phyloP scores from a whole-genome alignment of 2,113 vertebrate species.

The Australoheros scitulus region DNA sequence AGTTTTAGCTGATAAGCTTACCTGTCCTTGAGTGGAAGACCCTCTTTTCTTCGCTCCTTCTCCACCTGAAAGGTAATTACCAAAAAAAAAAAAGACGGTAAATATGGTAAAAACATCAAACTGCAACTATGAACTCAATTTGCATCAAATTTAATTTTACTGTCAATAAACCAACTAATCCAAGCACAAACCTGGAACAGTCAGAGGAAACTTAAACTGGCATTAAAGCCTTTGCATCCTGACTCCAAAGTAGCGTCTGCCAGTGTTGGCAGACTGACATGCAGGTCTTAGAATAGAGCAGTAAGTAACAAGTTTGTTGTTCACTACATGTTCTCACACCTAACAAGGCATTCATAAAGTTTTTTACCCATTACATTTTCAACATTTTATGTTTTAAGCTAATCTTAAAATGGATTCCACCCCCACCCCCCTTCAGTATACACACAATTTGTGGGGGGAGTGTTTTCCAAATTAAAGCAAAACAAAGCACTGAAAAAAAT shows the following conservation, averaged over 20 bases:
- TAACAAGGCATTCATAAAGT: background rate
- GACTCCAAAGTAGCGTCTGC: conserved; percentile 10
- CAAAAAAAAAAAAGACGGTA: background rate
- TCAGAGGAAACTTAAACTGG: conserved; percentile 18
- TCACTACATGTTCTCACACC: background rate
- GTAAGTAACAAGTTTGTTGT: background rate
- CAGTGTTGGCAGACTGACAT: conserved; percentile 6
- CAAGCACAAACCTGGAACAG: conserved; percentile 10
- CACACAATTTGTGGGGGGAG: background rate
- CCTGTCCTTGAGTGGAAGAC: conserved; percentile 88
- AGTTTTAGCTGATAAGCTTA: conserved; percentile 62
- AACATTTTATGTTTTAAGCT: background rate
- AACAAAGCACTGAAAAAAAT: background rate
- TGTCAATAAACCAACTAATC: conserved; percentile 16
- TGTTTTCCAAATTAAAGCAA: background rate
- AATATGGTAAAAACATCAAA: background rate
- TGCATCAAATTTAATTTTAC: conserved; percentile 9
- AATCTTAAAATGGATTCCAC: background rate
- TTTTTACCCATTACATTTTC: background rate
- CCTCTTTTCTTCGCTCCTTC: conserved; percentile 87
- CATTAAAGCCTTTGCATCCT: conserved; percentile 29
- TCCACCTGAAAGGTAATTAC: conserved; percentile 82
- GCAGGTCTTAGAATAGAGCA: conserved; percentile 10
- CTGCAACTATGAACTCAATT: background rate
- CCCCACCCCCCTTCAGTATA: background rate